Percentiles rank a stretch among this genome's conserved stretches.
Evolutionary conservation across 2,797 vertebrate genomes (phyloP).

Genomic region (Ispidina picta): DNA sequence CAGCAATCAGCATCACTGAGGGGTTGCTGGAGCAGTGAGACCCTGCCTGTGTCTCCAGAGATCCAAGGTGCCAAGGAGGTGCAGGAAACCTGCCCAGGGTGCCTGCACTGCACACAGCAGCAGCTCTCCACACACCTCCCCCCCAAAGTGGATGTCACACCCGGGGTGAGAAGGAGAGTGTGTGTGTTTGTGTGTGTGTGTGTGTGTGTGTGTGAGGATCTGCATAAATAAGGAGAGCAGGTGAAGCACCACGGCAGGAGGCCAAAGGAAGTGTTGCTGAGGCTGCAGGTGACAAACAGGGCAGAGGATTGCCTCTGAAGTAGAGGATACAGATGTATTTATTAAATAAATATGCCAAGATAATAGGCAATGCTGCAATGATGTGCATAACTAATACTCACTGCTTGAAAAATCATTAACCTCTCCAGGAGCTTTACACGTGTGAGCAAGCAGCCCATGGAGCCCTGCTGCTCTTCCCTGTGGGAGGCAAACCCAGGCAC

Average conservation of each 20-base stretch:
- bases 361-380: background rate
- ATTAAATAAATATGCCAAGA: background rate
- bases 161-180: background rate
- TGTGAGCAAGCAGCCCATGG: background rate
- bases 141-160: background rate
- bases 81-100: background rate
- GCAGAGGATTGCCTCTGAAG: background rate
- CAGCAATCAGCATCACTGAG: background rate
- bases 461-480: background rate
- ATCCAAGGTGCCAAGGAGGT: background rate
- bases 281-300: background rate
- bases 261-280: background rate
- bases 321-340: background rate
- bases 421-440: accelerated
- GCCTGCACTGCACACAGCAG: background rate
- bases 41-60: background rate
- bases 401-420: background rate
- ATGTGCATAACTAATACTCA: background rate
- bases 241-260: background rate
- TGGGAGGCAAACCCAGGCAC: background rate
- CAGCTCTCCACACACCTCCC: background rate
- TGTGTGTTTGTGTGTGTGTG: too few relatives aligned
- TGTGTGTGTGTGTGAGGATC: too few relatives aligned
- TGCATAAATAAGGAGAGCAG: background rate
- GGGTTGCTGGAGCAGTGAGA: background rate